These are phyloP conservation scores for Pluvialis apricaria DNA, from an alignment of 2,113 vertebrate species.

Conservation along the genomic window DNA sequence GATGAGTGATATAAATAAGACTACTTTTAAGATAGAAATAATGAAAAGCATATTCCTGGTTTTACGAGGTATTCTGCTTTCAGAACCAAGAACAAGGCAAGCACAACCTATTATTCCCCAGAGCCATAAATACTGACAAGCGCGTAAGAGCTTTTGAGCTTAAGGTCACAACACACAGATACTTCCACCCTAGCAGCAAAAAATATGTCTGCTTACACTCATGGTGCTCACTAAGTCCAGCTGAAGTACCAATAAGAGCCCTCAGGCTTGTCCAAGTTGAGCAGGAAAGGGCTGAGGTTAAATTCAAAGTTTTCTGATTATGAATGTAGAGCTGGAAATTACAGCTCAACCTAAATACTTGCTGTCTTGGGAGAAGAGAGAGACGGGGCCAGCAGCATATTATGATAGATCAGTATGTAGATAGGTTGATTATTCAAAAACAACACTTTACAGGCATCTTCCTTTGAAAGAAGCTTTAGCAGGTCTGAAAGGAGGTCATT, in stretches of 20 bases:
- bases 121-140: neutral
- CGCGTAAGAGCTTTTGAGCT: neutral
- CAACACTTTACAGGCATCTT: neutral
- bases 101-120: neutral
- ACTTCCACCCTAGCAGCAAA: neutral
- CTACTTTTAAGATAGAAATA: neutral
- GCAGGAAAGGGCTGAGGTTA: neutral
- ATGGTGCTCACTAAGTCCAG: neutral
- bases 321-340: neutral
- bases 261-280: neutral
- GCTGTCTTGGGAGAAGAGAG: neutral
- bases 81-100: neutral
- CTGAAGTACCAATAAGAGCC: neutral
- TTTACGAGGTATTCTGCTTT: neutral
- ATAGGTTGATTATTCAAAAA: neutral
- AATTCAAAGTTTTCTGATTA: neutral
- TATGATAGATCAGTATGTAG: neutral
- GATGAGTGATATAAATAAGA: neutral
- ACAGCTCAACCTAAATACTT: neutral
- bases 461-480: neutral
- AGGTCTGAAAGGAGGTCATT: neutral
- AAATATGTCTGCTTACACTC: neutral
- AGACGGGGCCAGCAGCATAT: neutral
- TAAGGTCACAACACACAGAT: neutral
- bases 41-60: neutral